Conservation (phyloP, 2,888 invertebrate genomes). For the Lycaena phlaeas region DNA sequence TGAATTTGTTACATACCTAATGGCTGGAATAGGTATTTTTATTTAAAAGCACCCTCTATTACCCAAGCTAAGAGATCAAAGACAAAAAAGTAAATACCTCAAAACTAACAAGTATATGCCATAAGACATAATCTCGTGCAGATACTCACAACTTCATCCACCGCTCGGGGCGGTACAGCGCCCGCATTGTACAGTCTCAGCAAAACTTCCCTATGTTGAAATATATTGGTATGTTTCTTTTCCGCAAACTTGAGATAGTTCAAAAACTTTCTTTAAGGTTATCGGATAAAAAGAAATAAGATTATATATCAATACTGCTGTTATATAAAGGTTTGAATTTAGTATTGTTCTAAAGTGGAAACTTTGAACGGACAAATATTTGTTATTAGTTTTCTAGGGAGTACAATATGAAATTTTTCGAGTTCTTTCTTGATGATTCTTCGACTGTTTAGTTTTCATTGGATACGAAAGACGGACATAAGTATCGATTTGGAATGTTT, state of each 20-base stretch:
- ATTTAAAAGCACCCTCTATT: no score
- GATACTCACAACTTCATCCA: constrained; percentile 5
- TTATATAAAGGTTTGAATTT: constrained; percentile 8
- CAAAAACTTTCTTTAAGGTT: constrained; percentile 38
- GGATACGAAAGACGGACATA: no score
- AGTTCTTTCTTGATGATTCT: not conserved
- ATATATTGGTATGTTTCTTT: constrained; percentile 39
- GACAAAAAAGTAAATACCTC: no score
- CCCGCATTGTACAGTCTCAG: constrained; percentile 7
- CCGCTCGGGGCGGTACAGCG: constrained; percentile 5
- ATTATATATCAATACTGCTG: constrained; percentile 5
- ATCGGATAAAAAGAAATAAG: constrained; percentile 23
- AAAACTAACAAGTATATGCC: constrained; percentile 5
- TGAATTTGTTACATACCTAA: no score
- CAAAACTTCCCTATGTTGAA: constrained; percentile 25
- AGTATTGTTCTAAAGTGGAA: constrained; percentile 6
- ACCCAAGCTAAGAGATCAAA: no score
- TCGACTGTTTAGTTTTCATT: constrained; percentile 3
- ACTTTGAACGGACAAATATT: not conserved
- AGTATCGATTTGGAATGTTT: no score
- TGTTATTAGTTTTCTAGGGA: not conserved
- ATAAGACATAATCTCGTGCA: constrained; percentile 6
- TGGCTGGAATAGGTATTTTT: no score
- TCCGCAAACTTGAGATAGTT: constrained; percentile 32
- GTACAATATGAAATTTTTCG: no score